Evolutionary conservation across 2,797 vertebrate genomes (phyloP).

Genomic region (Bovichtus diacanthus): DNA sequence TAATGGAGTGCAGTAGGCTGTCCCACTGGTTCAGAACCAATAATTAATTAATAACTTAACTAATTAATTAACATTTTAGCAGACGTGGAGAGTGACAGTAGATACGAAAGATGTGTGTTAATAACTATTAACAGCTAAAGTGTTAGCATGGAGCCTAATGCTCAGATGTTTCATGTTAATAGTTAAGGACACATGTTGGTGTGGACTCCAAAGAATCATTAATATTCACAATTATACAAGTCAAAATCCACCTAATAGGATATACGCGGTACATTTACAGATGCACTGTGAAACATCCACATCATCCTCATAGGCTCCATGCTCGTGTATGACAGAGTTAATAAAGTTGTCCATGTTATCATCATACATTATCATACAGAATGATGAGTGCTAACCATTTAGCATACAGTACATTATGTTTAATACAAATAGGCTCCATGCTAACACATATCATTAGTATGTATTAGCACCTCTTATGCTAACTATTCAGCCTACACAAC

Average conservation of each 20-base stretch:
- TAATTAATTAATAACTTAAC: too few species aligned
- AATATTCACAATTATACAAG: not conserved
- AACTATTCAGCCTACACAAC: not conserved
- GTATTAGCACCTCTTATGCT: not conserved
- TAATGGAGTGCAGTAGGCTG: constrained; percentile 19
- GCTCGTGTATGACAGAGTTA: too few species aligned
- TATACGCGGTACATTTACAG: not conserved
- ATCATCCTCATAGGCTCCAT: too few species aligned
- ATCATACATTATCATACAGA: not conserved
- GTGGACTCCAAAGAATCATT: not conserved
- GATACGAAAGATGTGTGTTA: not conserved
- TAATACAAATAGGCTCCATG: not conserved
- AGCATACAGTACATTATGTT: not conserved
- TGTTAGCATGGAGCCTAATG: not conserved
- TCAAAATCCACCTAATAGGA: not conserved
- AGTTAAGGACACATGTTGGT: not conserved
- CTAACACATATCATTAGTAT: not conserved
- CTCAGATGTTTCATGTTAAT: not conserved
- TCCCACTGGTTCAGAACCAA: not conserved
- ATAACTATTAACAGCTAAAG: not conserved
- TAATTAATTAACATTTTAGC: too few species aligned
- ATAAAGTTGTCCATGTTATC: not conserved
- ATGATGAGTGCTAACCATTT: not conserved
- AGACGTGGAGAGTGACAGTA: not conserved
- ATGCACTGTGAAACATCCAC: too few species aligned